Evolutionary conservation across 2,797 vertebrate genomes (phyloP), one percentile per base, ranked within the genome.

Genomic region (Telmatherina bonti): DNA sequence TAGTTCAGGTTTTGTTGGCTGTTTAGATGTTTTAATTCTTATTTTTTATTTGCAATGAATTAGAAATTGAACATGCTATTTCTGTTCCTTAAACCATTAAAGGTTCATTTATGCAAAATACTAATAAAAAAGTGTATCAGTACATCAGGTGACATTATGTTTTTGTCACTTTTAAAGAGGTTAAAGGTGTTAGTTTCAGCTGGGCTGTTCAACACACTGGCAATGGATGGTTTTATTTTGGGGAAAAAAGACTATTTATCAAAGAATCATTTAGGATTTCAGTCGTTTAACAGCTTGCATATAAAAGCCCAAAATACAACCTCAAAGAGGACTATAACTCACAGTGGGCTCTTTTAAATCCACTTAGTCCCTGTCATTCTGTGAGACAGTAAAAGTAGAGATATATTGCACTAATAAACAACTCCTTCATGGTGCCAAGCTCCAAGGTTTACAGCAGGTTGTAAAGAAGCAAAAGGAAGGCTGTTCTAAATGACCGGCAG

Each of bases 291-390:
- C 92, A 94, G 33, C 33, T 33, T 33, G 33, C 33, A n/a, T n/a
- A 33, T 33, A 33, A 33, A 33, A 33, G 33, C 33, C 33, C 7
- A 9, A 33, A 5, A 93, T 91, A 91, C 91, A 94, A 94, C 95
- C 95, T 96, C 95, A 95, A 95, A 96, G 95, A 95, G 91, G 91
- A 93, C 93, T 94, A 94, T 95, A 93, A 95, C 95, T 94, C 92
- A 95, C 93, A 55, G 51, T 57, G 60, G 67, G 9, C 16, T 18
- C 33, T 56, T 64, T 59, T 24, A 74, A 95, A 94, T 92, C 65
- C 58, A 62, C 24, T 55, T 31, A 31, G 65, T 93, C 93, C 91
- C 93, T 93, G 43, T 93, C 95, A 92, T 94, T 92, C 93, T 94
- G 94, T 94, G 94, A 95, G 94, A 94, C 94, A 95, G 94, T 93